These are phyloP conservation scores for Arbacia lixula DNA, from an alignment of 53 echinoderm and acorn worm species.

Conservation along the genomic window DNA sequence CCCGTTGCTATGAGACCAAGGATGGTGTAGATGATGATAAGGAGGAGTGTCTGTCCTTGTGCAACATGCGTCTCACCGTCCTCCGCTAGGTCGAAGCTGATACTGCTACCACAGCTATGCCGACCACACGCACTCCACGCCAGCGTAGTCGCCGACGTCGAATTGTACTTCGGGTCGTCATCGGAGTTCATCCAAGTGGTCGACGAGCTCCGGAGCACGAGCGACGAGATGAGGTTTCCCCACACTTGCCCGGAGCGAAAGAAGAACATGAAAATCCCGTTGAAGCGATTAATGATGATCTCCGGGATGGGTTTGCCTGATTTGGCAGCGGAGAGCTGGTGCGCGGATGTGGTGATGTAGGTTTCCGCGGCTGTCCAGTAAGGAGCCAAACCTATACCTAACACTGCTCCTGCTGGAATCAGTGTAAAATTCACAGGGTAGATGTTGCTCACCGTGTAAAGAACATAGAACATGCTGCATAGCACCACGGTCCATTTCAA, in stretches of 20 bases:
- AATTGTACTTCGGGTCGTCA: background rate
- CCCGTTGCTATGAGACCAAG: background rate
- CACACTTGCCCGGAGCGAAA: slow-evolving; percentile 81
- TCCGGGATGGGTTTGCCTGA: slow-evolving; percentile 75
- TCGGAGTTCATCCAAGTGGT: no score
- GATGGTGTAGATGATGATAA: slow-evolving; percentile 9
- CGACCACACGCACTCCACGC: slow-evolving; percentile 4
- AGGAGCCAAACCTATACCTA: slow-evolving; percentile 85
- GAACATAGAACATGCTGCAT: slow-evolving; percentile 61
- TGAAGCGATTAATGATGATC: slow-evolving; percentile 86
- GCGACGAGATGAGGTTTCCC: slow-evolving; percentile 84
- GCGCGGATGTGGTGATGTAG: slow-evolving; percentile 79
- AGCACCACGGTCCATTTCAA: slow-evolving; percentile 92
- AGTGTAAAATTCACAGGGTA: slow-evolving; percentile 74
- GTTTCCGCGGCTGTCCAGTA: slow-evolving; percentile 84
- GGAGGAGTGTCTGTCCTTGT: background rate
- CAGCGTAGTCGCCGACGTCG: slow-evolving; percentile 14
- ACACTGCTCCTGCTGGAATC: slow-evolving; percentile 66
- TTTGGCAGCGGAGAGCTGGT: slow-evolving; percentile 68
- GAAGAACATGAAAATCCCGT: slow-evolving; percentile 88
- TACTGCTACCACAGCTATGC: background rate
- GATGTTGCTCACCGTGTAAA: slow-evolving; percentile 83
- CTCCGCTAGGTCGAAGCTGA: background rate
- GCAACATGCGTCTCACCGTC: background rate
- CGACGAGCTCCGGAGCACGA: slow-evolving; percentile 44